Conservation (phyloP, 1,140 invertebrate genomes). For the Zaprionus tsacasi region DNA sequence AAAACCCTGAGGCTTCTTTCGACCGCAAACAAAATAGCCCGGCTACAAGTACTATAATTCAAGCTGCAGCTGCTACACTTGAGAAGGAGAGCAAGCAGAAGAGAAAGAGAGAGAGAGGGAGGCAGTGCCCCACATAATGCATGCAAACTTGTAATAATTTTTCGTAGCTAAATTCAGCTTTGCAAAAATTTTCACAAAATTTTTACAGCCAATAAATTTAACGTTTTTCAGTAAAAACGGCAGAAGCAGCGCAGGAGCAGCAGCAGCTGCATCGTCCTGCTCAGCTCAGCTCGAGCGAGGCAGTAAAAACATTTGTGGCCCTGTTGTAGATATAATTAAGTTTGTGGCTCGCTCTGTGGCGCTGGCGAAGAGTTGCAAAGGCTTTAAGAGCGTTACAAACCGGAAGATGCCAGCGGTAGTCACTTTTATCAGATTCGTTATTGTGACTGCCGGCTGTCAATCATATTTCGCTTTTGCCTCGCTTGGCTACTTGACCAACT, state of each 20-base stretch:
- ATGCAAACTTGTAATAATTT: conserved; percentile 80
- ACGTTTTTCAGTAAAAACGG: conserved; percentile 52
- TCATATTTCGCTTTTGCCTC: conserved; percentile 23
- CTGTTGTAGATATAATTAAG: conserved; percentile 53
- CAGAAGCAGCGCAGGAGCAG: no score
- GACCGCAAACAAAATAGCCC: conserved; percentile 17
- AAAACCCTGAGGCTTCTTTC: conserved; percentile 21
- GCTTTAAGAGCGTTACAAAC: conserved; percentile 16
- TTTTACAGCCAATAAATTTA: conserved; percentile 78
- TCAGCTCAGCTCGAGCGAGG: neutral
- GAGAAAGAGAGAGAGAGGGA: conserved; percentile 4
- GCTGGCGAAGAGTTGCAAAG: conserved; percentile 12
- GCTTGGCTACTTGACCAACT: neutral
- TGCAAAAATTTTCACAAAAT: conserved; percentile 55
- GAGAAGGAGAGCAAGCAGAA: neutral
- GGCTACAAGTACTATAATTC: conserved; percentile 36
- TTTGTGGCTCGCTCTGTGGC: conserved; percentile 17
- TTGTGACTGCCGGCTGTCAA: conserved; percentile 13
- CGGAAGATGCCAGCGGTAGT: neutral
- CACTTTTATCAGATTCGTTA: conserved; percentile 3
- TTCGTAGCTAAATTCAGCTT: conserved; percentile 58
- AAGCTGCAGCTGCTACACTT: conserved; percentile 46
- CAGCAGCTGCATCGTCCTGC: conserved; percentile 2
- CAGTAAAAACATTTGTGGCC: conserved; percentile 60
- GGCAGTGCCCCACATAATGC: conserved; percentile 56